Evolutionary conservation across 2,888 invertebrate genomes (phyloP).

Genomic region (Lissocephala sabroskyi): DNA sequence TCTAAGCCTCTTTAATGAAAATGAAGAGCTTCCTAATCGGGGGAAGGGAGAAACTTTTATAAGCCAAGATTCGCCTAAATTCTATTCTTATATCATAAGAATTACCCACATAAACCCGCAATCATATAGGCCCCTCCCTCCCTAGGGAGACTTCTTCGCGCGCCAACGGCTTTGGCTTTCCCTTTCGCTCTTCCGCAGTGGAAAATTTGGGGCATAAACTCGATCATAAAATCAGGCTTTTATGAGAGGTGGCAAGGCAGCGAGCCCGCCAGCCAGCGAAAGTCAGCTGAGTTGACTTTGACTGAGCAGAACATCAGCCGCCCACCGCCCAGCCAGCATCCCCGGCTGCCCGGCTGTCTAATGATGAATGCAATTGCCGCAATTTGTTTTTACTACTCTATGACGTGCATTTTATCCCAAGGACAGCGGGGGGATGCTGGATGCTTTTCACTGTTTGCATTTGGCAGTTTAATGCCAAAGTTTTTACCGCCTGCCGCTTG

Average conservation of each 20-base stretch:
- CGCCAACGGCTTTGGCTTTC: too few species aligned
- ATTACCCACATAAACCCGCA: too few species aligned
- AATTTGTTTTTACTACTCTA: slow-evolving; percentile 59
- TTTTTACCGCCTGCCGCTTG: too few species aligned
- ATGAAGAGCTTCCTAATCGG: too few species aligned
- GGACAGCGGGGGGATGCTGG: slow-evolving; percentile 13
- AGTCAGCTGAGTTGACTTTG: neutral
- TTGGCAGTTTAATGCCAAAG: slow-evolving; percentile 24
- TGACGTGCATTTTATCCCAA: slow-evolving; percentile 17
- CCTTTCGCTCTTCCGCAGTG: too few species aligned
- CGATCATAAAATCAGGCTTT: slow-evolving; percentile 51
- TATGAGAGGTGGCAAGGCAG: slow-evolving; percentile 25
- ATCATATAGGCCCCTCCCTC: too few species aligned
- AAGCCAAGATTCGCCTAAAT: too few species aligned
- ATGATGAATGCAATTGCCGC: slow-evolving; percentile 58
- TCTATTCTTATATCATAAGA: too few species aligned
- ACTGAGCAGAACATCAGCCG: too few species aligned
- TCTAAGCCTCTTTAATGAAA: too few species aligned
- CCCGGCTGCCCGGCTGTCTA: slow-evolving; percentile 17
- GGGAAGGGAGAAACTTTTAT: too few species aligned
- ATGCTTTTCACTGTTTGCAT: slow-evolving; percentile 26
- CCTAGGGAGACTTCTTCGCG: too few species aligned
- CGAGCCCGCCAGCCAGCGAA: neutral
- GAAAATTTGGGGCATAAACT: slow-evolving; percentile 48
- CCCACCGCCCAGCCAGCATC: slow-evolving; percentile 6